phyloP scores from a whole-genome alignment of 2,888 invertebrate genomes.

The Mythimna albipuncta region DNA sequence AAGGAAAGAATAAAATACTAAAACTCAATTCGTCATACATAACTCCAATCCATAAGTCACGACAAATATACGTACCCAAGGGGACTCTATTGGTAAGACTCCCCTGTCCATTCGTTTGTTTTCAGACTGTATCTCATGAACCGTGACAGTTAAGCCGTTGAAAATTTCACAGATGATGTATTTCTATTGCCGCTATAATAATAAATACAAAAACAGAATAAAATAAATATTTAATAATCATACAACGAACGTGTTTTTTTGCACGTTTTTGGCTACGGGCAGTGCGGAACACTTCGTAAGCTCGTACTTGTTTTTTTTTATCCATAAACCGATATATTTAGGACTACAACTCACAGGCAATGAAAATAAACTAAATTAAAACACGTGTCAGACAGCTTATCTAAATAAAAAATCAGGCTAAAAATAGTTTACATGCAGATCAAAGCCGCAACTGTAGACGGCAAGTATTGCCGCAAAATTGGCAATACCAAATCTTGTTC shows the following conservation, averaged over 20 bases:
- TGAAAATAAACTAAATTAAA: neutral
- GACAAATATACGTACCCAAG: too few relatives aligned
- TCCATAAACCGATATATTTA: neutral
- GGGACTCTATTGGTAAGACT: too few relatives aligned
- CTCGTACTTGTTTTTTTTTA: neutral
- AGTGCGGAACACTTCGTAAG: too few relatives aligned
- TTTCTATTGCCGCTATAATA: too few relatives aligned
- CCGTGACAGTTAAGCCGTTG: too few relatives aligned
- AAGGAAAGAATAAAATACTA: neutral
- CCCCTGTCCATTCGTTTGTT: too few relatives aligned
- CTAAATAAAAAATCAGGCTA: neutral
- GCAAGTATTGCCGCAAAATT: slow-evolving; percentile 51
- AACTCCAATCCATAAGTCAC: neutral
- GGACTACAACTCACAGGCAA: neutral
- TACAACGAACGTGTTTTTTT: too few relatives aligned
- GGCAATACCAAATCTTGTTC: slow-evolving; percentile 60
- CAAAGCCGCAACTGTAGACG: slow-evolving; percentile 33
- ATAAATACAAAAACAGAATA: too few relatives aligned
- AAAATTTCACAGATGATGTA: too few relatives aligned
- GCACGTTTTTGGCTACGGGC: too few relatives aligned
- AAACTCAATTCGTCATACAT: neutral
- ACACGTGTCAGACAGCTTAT: neutral
- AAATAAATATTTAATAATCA: too few relatives aligned
- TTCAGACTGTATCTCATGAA: too few relatives aligned
- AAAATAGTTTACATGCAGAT: slow-evolving; percentile 12